Evolutionary conservation across 2,113 vertebrate genomes (phyloP).

Genomic region (Mellivora capensis): DNA sequence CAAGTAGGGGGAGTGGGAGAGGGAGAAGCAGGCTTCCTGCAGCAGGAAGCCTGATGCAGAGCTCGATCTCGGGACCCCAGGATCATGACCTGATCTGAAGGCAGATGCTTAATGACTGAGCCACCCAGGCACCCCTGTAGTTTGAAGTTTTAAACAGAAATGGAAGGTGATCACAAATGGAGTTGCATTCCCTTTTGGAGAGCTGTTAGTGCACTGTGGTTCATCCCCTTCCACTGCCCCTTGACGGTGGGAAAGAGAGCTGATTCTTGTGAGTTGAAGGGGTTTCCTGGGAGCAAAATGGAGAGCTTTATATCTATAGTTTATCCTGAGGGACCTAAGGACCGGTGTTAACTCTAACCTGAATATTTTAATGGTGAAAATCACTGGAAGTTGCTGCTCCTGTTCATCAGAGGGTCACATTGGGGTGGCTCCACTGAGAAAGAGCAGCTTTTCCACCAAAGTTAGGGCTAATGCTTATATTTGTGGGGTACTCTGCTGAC

Average conservation of each 20-base stretch:
- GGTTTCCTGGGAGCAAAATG: background rate
- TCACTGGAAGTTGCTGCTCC: background rate
- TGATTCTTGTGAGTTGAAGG: background rate
- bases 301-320: background rate
- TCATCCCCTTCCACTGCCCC: no score
- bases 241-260: background rate
- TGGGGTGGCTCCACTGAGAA: background rate
- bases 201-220: background rate
- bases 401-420: background rate
- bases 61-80: no score
- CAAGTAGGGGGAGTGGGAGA: no score
- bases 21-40: no score
- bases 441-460: background rate
- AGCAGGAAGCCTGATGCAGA: no score
- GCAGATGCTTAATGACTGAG: no score
- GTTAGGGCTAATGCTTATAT: background rate
- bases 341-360: background rate
- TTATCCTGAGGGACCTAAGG: background rate
- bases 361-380: background rate
- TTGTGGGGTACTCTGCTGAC: background rate
- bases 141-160: background rate
- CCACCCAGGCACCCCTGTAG: no score
- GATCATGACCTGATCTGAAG: no score
- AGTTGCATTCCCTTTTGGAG: background rate
- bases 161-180: background rate